phyloP scores from a whole-genome alignment of 2,888 invertebrate species.

The Folsomia manolachei region DNA sequence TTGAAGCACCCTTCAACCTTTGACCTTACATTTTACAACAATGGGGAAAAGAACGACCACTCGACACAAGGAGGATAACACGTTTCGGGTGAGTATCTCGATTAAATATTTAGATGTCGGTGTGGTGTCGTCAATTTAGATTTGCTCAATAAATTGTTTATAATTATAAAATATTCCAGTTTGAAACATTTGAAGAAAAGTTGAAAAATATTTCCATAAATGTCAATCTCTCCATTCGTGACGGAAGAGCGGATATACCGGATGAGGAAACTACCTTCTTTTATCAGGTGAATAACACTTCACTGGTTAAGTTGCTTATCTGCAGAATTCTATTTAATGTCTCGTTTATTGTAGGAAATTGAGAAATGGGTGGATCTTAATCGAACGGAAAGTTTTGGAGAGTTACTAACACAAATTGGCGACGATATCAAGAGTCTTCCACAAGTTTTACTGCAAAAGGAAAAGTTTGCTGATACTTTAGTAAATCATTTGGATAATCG shows the following conservation, averaged over 20 bases:
- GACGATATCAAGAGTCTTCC: slow-evolving; percentile 73
- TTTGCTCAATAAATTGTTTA: slow-evolving; percentile 14
- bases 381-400: slow-evolving; percentile 74
- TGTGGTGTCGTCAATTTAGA: background rate
- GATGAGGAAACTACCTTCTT: slow-evolving; percentile 75
- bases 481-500: slow-evolving; percentile 64
- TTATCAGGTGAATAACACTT: slow-evolving; percentile 53
- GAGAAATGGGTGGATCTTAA: slow-evolving; percentile 88
- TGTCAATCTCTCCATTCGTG: slow-evolving; percentile 78
- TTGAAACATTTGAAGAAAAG: slow-evolving; percentile 81
- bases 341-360: slow-evolving; percentile 61
- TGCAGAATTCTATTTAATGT: background rate
- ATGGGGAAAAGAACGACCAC: slow-evolving; percentile 48
- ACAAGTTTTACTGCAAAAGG: slow-evolving; percentile 77
- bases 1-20: too few relatives aligned
- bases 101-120: background rate
- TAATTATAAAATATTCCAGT: too few relatives aligned
- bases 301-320: background rate
- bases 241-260: slow-evolving; percentile 63
- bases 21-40: too few relatives aligned
- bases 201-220: slow-evolving; percentile 81
- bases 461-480: slow-evolving; percentile 69
- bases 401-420: slow-evolving; percentile 72
- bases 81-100: slow-evolving; percentile 41
- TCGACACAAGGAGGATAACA: slow-evolving; percentile 48